phyloP scores from a whole-genome alignment of 2,888 invertebrate genomes.

The Graphium colonna region DNA sequence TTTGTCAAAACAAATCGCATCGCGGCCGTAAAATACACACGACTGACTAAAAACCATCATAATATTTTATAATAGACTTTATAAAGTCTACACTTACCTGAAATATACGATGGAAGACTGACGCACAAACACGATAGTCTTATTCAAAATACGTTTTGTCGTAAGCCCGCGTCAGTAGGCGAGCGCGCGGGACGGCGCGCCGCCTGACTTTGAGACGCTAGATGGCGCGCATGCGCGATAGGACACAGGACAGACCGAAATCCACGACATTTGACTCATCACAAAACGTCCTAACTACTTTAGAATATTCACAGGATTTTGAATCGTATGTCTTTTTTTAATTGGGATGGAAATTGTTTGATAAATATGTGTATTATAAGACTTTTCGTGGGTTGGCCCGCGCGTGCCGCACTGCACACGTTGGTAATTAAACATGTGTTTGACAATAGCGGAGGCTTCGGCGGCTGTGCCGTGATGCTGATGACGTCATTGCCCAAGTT shows the following conservation, averaged over 20 bases:
- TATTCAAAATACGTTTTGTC: no score
- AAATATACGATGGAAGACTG: no score
- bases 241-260: slow-evolving; percentile 71
- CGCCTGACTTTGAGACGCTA: slow-evolving; percentile 67
- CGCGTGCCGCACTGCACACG: slow-evolving; percentile 80
- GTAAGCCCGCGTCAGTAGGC: slow-evolving; percentile 62
- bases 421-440: slow-evolving; percentile 77
- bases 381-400: slow-evolving; percentile 27
- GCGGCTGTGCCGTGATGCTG: slow-evolving; percentile 60
- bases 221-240: slow-evolving; percentile 66
- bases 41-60: no score
- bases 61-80: no score
- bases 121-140: no score
- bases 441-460: slow-evolving; percentile 64
- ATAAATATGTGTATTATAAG: not conserved
- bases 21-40: no score
- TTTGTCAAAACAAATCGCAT: no score
- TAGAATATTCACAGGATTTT: slow-evolving; percentile 29
- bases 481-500: slow-evolving; percentile 65
- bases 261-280: slow-evolving; percentile 44
- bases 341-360: slow-evolving; percentile 15
- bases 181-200: slow-evolving; percentile 79
- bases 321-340: rapidly evolving
- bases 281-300: slow-evolving; percentile 38
- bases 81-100: no score